phyloP scores from a whole-genome alignment of 1,140 invertebrate genomes.

The Dendroctonus ponderosae region DNA sequence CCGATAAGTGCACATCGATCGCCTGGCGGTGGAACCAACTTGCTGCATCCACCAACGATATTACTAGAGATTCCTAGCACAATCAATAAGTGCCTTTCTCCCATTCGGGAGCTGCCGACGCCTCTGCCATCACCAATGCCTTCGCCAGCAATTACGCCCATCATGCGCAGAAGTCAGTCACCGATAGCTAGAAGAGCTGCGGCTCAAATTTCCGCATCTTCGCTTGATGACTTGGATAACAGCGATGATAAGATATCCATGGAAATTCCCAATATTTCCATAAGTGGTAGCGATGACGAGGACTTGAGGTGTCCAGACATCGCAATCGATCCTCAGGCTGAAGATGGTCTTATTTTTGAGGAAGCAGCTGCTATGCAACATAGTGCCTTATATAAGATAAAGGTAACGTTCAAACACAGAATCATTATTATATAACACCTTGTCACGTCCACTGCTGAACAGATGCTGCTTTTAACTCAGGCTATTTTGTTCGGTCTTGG shows the following conservation, averaged over 20 bases:
- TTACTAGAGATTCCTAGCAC: constrained; percentile 68
- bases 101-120: constrained; percentile 70
- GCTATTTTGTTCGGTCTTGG: too few relatives aligned
- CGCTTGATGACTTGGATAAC: constrained; percentile 52
- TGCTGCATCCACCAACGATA: constrained; percentile 66
- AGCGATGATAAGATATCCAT: constrained; percentile 51
- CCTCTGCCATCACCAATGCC: constrained; percentile 66
- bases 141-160: constrained; percentile 67
- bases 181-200: constrained; percentile 21
- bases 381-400: constrained; percentile 39
- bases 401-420: constrained; percentile 34
- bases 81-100: constrained; percentile 70
- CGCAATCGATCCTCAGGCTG: constrained; percentile 45
- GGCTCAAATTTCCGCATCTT: constrained; percentile 41
- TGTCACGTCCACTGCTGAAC: too few relatives aligned
- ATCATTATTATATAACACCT: neutral
- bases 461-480: too few relatives aligned
- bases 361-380: constrained; percentile 48
- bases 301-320: constrained; percentile 44
- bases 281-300: constrained; percentile 48
- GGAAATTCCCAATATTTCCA: constrained; percentile 49
- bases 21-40: constrained; percentile 53
- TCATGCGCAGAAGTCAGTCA: constrained; percentile 53
- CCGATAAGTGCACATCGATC: constrained; percentile 62
- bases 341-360: constrained; percentile 49